Evolutionary conservation across 2,888 invertebrate genomes (phyloP).

Genomic region (Germaria angustata): DNA sequence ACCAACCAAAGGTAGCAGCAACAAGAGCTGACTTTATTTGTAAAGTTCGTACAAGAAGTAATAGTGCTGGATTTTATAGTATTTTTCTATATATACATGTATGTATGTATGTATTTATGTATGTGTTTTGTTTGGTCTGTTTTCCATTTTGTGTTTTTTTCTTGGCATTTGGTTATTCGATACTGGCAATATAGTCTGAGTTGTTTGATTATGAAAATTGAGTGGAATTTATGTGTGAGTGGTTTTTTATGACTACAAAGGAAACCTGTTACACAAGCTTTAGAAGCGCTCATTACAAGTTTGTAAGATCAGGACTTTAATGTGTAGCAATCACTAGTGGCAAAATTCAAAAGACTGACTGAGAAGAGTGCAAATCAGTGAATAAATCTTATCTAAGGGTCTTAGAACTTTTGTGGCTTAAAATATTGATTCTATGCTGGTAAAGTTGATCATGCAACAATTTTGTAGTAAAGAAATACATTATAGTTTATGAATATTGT

Average conservation of each 20-base stretch:
- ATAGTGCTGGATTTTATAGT: slow-evolving; percentile 41
- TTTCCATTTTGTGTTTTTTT: slow-evolving; percentile 67
- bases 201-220: slow-evolving; percentile 53
- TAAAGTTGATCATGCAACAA: too few species aligned
- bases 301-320: slow-evolving; percentile 40
- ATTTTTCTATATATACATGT: slow-evolving; percentile 12
- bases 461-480: too few species aligned
- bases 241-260: slow-evolving; percentile 36
- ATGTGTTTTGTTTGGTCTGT: slow-evolving; percentile 50
- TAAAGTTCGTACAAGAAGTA: slow-evolving; percentile 55
- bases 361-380: too few species aligned
- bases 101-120: not conserved
- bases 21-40: slow-evolving; percentile 45
- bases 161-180: slow-evolving; percentile 61
- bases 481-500: too few species aligned
- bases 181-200: slow-evolving; percentile 61
- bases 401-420: too few species aligned
- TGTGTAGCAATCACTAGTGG: not conserved
- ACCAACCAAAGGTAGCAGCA: slow-evolving; percentile 48
- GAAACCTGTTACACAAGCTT: slow-evolving; percentile 72
- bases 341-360: too few species aligned
- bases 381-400: too few species aligned
- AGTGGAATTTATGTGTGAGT: slow-evolving; percentile 47
- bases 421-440: too few species aligned
- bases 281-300: slow-evolving; percentile 64